These are phyloP conservation scores for Drosophila tanythrix DNA, from an alignment of 2,888 invertebrate genomes.

Conservation along the genomic window DNA sequence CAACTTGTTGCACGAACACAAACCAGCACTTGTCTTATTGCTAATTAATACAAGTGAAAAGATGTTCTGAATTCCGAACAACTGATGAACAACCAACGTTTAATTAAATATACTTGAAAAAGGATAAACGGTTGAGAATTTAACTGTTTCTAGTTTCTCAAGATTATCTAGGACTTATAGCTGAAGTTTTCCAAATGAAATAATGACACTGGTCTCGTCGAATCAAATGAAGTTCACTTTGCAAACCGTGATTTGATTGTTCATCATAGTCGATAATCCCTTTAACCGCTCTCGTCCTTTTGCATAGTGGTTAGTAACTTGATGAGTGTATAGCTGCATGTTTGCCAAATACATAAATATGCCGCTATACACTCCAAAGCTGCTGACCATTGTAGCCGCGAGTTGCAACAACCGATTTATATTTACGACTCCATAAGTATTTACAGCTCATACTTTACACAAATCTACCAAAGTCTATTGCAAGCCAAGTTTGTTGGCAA, in stretches of 20 bases:
- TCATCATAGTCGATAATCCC: background rate
- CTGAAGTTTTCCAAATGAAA: background rate
- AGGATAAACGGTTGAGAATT: background rate
- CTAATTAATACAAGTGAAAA: conserved; percentile 15
- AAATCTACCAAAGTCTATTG: background rate
- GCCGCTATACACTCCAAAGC: background rate
- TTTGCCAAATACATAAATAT: background rate
- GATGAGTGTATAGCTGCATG: background rate
- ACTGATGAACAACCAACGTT: background rate
- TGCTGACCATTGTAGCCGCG: background rate
- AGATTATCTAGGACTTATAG: background rate
- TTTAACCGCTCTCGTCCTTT: background rate
- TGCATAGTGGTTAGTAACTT: background rate
- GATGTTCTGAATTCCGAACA: background rate
- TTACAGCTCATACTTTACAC: background rate
- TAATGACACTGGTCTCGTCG: background rate
- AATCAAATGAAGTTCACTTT: background rate
- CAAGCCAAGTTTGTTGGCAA: background rate
- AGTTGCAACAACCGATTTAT: background rate
- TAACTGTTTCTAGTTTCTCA: background rate
- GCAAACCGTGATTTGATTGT: background rate
- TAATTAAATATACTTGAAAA: background rate
- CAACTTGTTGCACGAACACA: conserved; percentile 47
- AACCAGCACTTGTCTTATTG: conserved; percentile 19
- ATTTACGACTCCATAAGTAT: background rate